phyloP scores from a whole-genome alignment of 2,113 vertebrate species.

The Sialia sialis region DNA sequence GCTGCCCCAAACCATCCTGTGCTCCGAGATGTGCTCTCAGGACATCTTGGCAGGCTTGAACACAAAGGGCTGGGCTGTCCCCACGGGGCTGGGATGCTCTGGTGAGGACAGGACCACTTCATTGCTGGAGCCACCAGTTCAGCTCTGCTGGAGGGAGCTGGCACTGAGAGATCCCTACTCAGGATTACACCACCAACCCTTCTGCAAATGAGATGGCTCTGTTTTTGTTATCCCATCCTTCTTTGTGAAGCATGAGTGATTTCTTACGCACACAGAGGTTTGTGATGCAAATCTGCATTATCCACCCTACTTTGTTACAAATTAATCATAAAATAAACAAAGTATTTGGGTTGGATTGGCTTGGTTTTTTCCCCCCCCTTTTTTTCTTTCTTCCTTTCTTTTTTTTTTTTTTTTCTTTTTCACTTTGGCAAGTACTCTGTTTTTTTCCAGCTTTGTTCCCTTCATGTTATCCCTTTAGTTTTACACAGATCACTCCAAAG shows the following conservation, averaged over 20 bases:
- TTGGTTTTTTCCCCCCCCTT: neutral
- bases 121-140: neutral
- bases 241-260: neutral
- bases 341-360: neutral
- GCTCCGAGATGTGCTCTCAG: neutral
- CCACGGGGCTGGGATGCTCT: neutral
- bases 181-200: neutral
- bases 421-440: neutral
- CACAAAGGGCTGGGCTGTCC: neutral
- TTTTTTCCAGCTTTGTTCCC: neutral
- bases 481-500: neutral
- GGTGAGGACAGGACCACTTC: neutral
- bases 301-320: neutral
- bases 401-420: neutral
- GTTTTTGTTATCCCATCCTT: neutral
- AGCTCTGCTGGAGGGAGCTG: neutral
- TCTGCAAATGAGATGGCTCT: neutral
- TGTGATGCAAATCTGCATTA: neutral
- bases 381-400: neutral
- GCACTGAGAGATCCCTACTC: neutral
- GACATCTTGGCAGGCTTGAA: neutral
- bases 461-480: neutral
- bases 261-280: neutral
- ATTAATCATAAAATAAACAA: neutral
- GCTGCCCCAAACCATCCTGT: accelerated